Evolutionary conservation across 2,797 vertebrate species (phyloP), one percentile per base, ranked within the genome.

Genomic region (Platalea minor): DNA sequence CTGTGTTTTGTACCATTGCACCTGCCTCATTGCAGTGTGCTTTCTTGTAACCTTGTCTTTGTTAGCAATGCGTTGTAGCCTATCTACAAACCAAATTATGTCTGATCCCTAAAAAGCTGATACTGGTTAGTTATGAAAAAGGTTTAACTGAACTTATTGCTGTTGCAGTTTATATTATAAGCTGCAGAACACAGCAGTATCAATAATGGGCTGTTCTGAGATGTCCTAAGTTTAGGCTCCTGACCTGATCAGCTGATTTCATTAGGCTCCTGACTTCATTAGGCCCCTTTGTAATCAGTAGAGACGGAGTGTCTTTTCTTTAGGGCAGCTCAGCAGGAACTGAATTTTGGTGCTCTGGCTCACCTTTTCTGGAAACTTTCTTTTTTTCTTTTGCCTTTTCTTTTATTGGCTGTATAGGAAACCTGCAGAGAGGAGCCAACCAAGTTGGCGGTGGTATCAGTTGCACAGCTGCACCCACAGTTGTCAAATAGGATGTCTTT

Each of bases 51-150:
- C 51, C 7, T 72, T 39, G 29, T 65, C 56, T 87, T 70, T 4
- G 0, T 74, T 82, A 51, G 54, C 39, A 20, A 2, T 1, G 1
- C 4, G 0, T 48, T 33, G 37, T 51, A 77, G 51, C 21, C 46
- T 56, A 1, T 60, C 53, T 68, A 17, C 50, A 85, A 64, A 45
- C 2, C 2, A 70, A 83, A 46, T 48, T 39, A 45, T 2, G 0
- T 37, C 72, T 69, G 35, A 21, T 65, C 24, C 29, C 20, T 39
- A 26, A 51, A 51, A 65, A 31, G 13, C 39, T 31, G 46, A 5
- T 76, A 37, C 9, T 54, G 11, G 4, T 45, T 59, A 61, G 25
- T 33, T 84, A 46, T 13, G 19, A 54, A 46, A 73, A 73, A 45
- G 23, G 39, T 59, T 77, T 57, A 35, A 51, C 51, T 65, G 43